These are phyloP conservation scores for Planiliza haematocheilus DNA, from an alignment of 2,113 vertebrate genomes.

Conservation along the genomic window DNA sequence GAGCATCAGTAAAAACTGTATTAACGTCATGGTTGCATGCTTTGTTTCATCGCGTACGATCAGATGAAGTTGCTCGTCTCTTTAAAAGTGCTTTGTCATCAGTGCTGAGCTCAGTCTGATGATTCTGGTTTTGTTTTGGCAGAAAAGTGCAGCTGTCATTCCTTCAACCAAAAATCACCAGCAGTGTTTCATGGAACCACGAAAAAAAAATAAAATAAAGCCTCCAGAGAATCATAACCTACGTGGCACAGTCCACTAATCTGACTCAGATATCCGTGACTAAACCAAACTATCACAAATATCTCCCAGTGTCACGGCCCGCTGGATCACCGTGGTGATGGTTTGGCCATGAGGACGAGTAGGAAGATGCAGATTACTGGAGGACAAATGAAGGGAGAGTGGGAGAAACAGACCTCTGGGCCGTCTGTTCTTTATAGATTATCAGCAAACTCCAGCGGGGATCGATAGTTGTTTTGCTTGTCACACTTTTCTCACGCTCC, in stretches of 20 bases:
- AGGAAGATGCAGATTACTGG: not conserved
- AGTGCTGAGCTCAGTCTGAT: constrained; percentile 3
- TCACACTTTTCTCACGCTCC: constrained; percentile 10
- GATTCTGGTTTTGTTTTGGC: constrained; percentile 3
- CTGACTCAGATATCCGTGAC: constrained; percentile 11
- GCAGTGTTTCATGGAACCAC: constrained; percentile 32
- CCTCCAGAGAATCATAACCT: not conserved
- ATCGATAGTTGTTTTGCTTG: constrained; percentile 12
- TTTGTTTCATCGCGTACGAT: too few relatives aligned
- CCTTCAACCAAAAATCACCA: constrained; percentile 16
- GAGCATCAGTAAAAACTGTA: too few relatives aligned
- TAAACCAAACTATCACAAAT: not conserved
- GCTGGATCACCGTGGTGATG: not conserved
- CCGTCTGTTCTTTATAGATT: not conserved
- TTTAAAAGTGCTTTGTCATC: not conserved
- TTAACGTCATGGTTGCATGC: too few relatives aligned
- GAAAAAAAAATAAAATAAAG: not conserved
- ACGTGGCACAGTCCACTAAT: not conserved
- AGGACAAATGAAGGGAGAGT: not conserved
- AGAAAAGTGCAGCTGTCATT: not conserved
- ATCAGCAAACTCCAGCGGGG: constrained; percentile 6
- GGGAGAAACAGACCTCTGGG: not conserved
- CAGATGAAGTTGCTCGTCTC: too few relatives aligned
- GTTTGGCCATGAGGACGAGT: too few relatives aligned
- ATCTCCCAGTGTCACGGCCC: not conserved